Evolutionary conservation across 2,888 invertebrate genomes (phyloP), one percentile per base, ranked within the genome.

Genomic region (Pachydiplax longipennis): DNA sequence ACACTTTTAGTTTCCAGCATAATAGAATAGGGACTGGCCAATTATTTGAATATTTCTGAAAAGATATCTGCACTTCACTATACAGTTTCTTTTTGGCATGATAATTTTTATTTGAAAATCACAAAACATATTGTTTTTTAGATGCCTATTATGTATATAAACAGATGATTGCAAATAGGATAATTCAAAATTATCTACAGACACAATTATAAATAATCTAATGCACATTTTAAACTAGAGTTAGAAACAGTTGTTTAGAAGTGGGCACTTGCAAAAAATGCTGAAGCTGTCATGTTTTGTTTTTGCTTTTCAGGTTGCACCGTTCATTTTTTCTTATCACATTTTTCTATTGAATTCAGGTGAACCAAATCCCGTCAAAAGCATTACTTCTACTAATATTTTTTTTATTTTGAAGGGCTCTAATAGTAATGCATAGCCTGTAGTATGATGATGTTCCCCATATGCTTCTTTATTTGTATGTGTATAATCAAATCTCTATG

Each of bases 241-340:
- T 61, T 87, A 87, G 87, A 61, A 37, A 35, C 61, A 87, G 87
- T 61, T 61, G 65, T 87, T 53, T 87, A 87, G 87, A 87, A 87
- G 61, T 87, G 87, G 87, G 87, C 87, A 87, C 87, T 87, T 87
- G 87, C 87, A 61, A 87, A 58, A 83, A 87, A 65, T 61, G 87
- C 87, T 87, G 87, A 87, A 87, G 87, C 87, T 87, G 37, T 87
- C 87, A 87, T 87, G 87, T 87, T 87, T 87, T 87, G 53, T 61
- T 87, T 87, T 87, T 87, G 87, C 87, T 87, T 87, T 87, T 87
- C 87, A 87, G 87, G 87, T 87, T 87, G 87, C 87, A 87, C 87
- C 87, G 40, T 61, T 87, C 87, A 87, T 58, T 87, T 87, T 87
- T 87, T 87, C 87, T 87, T 87, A 87, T 87, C 87, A 87, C 87